Percentiles rank a stretch among this genome's conserved stretches.
Conservation (phyloP, 2,888 invertebrate genomes). For the Epinotia brunnichana region DNA sequence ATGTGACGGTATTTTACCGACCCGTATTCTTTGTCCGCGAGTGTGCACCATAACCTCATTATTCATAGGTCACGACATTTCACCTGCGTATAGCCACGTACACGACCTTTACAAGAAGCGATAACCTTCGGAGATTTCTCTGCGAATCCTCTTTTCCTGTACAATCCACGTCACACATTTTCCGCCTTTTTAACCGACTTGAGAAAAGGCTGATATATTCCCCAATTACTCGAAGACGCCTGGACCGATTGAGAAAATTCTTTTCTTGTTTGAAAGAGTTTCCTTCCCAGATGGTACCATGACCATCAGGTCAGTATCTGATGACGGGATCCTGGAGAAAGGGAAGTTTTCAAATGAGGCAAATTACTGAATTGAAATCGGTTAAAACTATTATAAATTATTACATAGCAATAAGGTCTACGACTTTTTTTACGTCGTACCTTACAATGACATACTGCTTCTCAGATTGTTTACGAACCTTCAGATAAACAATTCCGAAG, state of each 20-base stretch:
- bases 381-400: neutral
- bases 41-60: neutral
- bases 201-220: neutral
- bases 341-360: no score
- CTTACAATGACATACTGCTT: constrained; percentile 1
- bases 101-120: neutral
- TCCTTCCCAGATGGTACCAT: no score
- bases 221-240: no score
- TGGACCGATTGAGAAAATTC: no score
- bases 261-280: no score
- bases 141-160: neutral
- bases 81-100: constrained; percentile 3
- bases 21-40: no score
- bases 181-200: neutral
- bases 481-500: neutral
- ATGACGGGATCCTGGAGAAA: no score
- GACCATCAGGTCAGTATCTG: no score
- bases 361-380: neutral
- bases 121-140: constrained; percentile 12
- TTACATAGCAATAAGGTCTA: neutral
- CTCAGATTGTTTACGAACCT: constrained; percentile 3
- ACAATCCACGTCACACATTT: neutral
- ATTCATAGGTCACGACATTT: neutral
- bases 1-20: no score
- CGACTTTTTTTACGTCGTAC: neutral